Base-by-base conservation (phyloP, 2,888 invertebrate species). In the Oxystoma pomonae region DNA sequence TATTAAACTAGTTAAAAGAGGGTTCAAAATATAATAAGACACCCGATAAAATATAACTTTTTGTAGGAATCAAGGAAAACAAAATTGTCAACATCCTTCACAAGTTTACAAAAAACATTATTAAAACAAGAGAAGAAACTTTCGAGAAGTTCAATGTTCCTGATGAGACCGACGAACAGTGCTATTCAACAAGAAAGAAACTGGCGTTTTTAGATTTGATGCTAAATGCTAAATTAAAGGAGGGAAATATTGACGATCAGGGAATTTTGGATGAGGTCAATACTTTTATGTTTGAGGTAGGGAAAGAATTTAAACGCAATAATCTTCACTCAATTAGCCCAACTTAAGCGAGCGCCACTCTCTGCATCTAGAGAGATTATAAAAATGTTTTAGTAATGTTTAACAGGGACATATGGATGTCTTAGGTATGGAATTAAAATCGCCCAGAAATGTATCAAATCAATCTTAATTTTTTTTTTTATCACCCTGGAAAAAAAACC, bases 201-300 rank as follows among this genome's bases (percentile, higher is more conserved):
- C 58, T 71, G 55, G 72, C 73, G 12, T 69, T 76, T 65, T 59
- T 76, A 20, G 75, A 75, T 67, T 60, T 75, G 21, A 55, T 76
- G 2, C 58, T 76, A 16, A 69, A 71, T 57, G 73, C 69, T 0
- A 69, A 72, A 62, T 20, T 67, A 19, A 62, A 59, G 2, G 67
- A 70, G 16, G 70, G 67, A 1, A 35, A 62, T 50, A 74, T 76
- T 50, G 72, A 74, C 57, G 65, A 71, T 52, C 62, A 70, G 58
- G 86, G 85, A 1, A 84, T 87, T 0, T 81, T 83, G 68, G 86
- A 86, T 72, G 86, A 86, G 78, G 86, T 87, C 1, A 86, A 86
- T 65, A 87, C 86, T 0, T 86, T 87, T 63, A 85, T 86, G 84
- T 75, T 75, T 65, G 75, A 73, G 68, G 74, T 73, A 64, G 57